These are phyloP conservation scores for Stenolophus ochropezus DNA, from an alignment of 2,888 invertebrate species.

Conservation along the genomic window DNA sequence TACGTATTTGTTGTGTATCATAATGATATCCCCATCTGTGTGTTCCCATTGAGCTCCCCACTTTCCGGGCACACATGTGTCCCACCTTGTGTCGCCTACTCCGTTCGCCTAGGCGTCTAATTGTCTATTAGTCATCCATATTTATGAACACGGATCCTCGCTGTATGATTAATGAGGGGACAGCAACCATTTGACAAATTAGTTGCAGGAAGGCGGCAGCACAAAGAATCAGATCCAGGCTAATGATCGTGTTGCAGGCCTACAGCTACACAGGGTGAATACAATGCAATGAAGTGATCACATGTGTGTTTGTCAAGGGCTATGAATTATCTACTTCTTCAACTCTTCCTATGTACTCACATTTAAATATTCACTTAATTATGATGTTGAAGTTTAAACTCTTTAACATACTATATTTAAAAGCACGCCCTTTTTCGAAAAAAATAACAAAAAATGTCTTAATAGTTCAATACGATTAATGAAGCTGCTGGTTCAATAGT, in stretches of 20 bases:
- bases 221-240: conserved; percentile 36
- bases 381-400: background rate
- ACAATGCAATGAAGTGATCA: conserved; percentile 28
- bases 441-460: too few species aligned
- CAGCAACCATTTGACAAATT: conserved; percentile 56
- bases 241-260: background rate
- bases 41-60: background rate
- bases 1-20: too few species aligned
- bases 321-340: background rate
- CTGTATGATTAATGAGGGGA: conserved; percentile 54
- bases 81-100: conserved; percentile 28
- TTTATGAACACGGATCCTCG: conserved; percentile 53
- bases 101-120: conserved; percentile 46
- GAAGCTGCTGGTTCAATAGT: too few species aligned
- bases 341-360: background rate
- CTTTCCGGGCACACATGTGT: conserved; percentile 28
- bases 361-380: background rate
- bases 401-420: background rate
- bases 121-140: conserved; percentile 59
- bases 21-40: background rate
- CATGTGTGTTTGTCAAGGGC: background rate
- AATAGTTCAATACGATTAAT: too few species aligned
- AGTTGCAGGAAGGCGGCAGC: conserved; percentile 36
- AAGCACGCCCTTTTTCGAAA: too few species aligned
- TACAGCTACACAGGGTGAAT: background rate